phyloP scores from a whole-genome alignment of 1,140 invertebrate species.

The Hycleus phaleratus region DNA sequence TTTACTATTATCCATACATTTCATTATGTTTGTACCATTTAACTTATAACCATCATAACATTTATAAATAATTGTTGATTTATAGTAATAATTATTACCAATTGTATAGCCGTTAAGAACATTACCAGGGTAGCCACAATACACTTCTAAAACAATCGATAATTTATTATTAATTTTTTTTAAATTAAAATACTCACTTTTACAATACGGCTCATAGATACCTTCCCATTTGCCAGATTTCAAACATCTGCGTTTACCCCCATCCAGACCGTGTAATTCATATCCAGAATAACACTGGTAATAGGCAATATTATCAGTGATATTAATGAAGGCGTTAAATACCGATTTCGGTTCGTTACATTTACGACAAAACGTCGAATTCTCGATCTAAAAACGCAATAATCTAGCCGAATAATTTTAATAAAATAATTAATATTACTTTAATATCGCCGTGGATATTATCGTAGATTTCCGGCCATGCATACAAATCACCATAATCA shows the following conservation, averaged over 20 bases:
- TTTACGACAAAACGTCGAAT: slow-evolving; percentile 45
- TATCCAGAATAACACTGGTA: slow-evolving; percentile 50
- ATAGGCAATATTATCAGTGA: slow-evolving; percentile 34
- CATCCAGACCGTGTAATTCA: slow-evolving; percentile 36
- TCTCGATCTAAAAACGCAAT: slow-evolving; percentile 33
- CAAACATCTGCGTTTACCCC: slow-evolving; percentile 39
- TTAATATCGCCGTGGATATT: slow-evolving; percentile 49
- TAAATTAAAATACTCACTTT: slow-evolving; percentile 39
- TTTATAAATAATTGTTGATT: slow-evolving; percentile 45
- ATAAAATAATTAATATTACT: slow-evolving; percentile 29
- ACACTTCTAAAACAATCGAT: slow-evolving; percentile 36
- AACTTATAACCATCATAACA: slow-evolving; percentile 49
- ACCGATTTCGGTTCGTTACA: slow-evolving; percentile 45
- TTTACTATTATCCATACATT: slow-evolving; percentile 46
- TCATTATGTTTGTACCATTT: slow-evolving; percentile 40
- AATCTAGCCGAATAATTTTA: no score
- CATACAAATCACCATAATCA: slow-evolving; percentile 48
- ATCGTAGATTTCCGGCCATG: slow-evolving; percentile 54
- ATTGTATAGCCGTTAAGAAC: slow-evolving; percentile 47
- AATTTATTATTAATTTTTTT: slow-evolving; percentile 1
- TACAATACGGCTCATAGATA: slow-evolving; percentile 40
- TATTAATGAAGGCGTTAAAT: slow-evolving; percentile 40
- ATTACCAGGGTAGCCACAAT: slow-evolving; percentile 52
- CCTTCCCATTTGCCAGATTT: slow-evolving; percentile 48
- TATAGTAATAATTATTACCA: slow-evolving; percentile 47